phyloP scores from a whole-genome alignment of 2,113 vertebrate species.

The Gopherus evgoodei region DNA sequence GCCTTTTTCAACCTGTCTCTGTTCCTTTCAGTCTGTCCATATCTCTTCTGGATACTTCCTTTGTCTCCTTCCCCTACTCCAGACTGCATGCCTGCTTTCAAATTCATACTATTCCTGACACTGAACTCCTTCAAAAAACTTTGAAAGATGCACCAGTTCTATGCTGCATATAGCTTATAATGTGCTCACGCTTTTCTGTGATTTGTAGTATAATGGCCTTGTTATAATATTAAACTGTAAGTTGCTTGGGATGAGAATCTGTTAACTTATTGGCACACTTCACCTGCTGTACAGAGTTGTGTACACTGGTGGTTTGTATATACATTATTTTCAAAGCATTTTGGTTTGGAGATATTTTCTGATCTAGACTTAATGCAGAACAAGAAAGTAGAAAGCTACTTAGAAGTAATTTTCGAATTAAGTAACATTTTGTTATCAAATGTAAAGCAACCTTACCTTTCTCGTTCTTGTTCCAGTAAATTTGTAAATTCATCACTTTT shows the following conservation, averaged over 20 bases:
- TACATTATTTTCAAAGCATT: background rate
- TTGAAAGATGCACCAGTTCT: background rate
- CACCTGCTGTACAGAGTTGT: background rate
- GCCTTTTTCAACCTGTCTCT: background rate
- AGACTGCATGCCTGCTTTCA: background rate
- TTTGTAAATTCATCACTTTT: constrained; percentile 85
- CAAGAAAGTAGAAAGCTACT: background rate
- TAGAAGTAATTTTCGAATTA: background rate
- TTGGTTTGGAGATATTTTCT: background rate
- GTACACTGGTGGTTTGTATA: background rate
- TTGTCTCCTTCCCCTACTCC: background rate
- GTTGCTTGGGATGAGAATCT: background rate
- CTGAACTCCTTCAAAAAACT: background rate
- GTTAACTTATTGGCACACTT: rapidly evolving
- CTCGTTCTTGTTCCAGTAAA: constrained; percentile 88
- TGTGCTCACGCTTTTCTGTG: rapidly evolving
- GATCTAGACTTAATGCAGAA: background rate
- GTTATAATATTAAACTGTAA: background rate
- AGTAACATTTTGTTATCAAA: background rate
- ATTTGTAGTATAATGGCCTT: background rate
- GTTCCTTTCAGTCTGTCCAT: background rate
- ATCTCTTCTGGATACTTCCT: background rate
- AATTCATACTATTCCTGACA: background rate
- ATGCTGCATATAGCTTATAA: background rate
- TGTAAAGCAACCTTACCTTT: constrained; percentile 85